These are phyloP conservation scores for Phoebastria nigripes DNA, from an alignment of 2,797 vertebrate genomes.

Conservation along the genomic window DNA sequence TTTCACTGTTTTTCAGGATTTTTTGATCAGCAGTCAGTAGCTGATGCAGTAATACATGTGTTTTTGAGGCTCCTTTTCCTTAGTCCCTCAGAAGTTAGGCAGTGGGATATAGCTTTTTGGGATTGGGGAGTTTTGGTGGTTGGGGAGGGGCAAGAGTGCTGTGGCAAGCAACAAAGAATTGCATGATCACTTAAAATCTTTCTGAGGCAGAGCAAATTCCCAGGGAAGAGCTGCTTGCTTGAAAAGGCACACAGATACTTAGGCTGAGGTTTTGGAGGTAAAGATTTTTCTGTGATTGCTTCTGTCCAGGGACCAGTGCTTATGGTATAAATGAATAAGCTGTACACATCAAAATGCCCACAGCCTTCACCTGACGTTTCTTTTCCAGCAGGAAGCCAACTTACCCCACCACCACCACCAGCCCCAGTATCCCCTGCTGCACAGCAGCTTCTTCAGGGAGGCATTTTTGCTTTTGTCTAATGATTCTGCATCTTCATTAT, in stretches of 20 bases:
- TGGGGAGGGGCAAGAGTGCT: background rate
- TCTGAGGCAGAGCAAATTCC: background rate
- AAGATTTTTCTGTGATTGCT: background rate
- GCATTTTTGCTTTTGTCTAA: background rate
- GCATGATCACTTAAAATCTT: background rate
- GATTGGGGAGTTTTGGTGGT: background rate
- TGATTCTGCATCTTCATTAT: background rate
- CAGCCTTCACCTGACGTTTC: background rate
- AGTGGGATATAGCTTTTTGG: background rate
- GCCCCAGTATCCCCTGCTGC: background rate
- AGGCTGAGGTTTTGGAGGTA: background rate
- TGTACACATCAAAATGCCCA: background rate
- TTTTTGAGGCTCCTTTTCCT: background rate
- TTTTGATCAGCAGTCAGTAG: background rate
- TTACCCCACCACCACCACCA: accelerated
- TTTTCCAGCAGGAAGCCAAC: background rate
- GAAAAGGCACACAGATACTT: background rate
- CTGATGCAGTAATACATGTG: background rate
- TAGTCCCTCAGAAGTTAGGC: background rate
- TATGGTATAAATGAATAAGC: background rate
- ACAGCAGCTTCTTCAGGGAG: background rate
- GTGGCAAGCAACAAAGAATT: background rate
- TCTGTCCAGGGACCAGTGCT: background rate
- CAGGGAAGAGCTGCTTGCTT: background rate
- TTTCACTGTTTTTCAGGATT: background rate